These are phyloP conservation scores for Mus spretus DNA, from an alignment of 2,797 vertebrate genomes.

Conservation along the genomic window DNA sequence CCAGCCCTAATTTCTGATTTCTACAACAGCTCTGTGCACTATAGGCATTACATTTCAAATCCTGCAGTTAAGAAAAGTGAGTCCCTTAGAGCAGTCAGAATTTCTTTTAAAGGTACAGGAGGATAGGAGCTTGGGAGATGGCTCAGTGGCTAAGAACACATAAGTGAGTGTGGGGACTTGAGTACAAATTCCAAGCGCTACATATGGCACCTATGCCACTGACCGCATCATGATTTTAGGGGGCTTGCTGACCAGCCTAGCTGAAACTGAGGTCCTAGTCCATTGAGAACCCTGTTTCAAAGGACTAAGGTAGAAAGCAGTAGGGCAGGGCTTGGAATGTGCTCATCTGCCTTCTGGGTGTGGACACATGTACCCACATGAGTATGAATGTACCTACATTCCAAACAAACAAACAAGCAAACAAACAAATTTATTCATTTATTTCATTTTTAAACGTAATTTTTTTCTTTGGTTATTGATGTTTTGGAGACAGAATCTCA, in stretches of 20 bases:
- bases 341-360: neutral
- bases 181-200: neutral
- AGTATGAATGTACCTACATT: neutral
- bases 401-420: neutral
- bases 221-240: neutral
- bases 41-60: constrained; percentile 27
- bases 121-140: neutral
- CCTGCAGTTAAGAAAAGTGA: constrained; percentile 45
- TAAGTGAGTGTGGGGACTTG: neutral
- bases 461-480: neutral
- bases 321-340: neutral
- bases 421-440: neutral
- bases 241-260: neutral
- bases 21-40: constrained; percentile 15
- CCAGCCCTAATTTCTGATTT: constrained; percentile 5
- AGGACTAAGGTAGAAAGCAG: neutral
- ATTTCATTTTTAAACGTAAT: neutral
- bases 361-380: neutral
- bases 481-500: neutral
- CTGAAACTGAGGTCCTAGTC: neutral
- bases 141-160: neutral
- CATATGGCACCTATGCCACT: neutral
- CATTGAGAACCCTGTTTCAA: neutral
- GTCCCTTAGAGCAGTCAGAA: constrained; percentile 6
- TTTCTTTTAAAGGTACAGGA: constrained; percentile 55